A percentile compares a stretch with the other conserved stretches of the same genome.
These are phyloP conservation scores for Ceratosolen solmsi DNA, from an alignment of 1,140 invertebrate species.

Conservation along the genomic window DNA sequence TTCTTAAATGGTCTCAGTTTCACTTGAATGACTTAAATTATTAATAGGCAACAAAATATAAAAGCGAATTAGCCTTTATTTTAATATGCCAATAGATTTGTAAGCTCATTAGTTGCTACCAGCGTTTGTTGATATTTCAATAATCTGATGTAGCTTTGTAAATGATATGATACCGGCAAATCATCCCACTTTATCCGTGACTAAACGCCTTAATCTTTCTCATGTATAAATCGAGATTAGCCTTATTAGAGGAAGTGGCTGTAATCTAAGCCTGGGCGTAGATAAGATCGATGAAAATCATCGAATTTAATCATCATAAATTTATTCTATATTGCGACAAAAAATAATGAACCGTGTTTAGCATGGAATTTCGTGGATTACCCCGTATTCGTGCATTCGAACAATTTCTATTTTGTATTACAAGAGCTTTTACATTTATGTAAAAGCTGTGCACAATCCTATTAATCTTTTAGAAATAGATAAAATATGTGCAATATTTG, in stretches of 20 bases:
- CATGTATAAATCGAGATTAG: not conserved
- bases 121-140: not conserved
- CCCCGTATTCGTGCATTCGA: not conserved
- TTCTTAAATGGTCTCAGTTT: too few species aligned
- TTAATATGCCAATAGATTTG: too few species aligned
- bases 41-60: too few species aligned
- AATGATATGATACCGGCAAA: not conserved
- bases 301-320: constrained; percentile 2
- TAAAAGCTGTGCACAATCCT: not conserved
- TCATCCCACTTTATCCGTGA: not conserved
- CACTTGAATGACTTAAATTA: too few species aligned
- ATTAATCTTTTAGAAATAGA: not conserved
- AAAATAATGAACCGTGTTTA: too few species aligned
- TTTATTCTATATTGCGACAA: not conserved
- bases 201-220: not conserved
- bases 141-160: not conserved
- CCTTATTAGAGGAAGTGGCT: not conserved
- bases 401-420: not conserved
- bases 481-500: not conserved
- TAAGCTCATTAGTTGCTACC: too few species aligned
- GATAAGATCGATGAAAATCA: not conserved
- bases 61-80: too few species aligned
- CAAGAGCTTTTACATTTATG: not conserved
- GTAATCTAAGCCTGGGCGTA: not conserved
- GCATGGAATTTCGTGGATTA: not conserved